Conservation (phyloP, 2,797 vertebrate genomes). For the Ambastaia sidthimunki region DNA sequence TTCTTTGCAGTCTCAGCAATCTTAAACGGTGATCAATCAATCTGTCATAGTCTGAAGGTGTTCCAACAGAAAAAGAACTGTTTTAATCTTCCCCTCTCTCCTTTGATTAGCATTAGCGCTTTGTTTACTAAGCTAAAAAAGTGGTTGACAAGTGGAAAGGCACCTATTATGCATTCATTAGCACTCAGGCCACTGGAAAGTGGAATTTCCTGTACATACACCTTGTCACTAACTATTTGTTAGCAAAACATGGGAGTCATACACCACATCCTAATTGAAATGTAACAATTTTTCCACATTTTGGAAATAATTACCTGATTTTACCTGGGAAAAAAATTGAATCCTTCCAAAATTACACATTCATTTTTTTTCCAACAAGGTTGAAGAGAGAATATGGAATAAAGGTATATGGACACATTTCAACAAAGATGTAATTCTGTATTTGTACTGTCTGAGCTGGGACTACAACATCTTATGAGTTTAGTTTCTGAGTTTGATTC, state of each 20-base stretch:
- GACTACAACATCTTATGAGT: background rate
- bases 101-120: slow-evolving; percentile 32
- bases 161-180: slow-evolving; percentile 55
- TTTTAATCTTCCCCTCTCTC: slow-evolving; percentile 39
- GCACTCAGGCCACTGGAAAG: slow-evolving; percentile 30
- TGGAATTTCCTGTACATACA: slow-evolving; percentile 48
- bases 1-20: slow-evolving; percentile 24
- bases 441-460: slow-evolving; percentile 1
- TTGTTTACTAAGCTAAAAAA: slow-evolving; percentile 35
- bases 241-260: slow-evolving; percentile 8
- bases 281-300: slow-evolving; percentile 18
- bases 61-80: slow-evolving; percentile 11
- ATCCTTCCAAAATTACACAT: background rate
- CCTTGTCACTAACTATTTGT: slow-evolving; percentile 30
- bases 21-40: slow-evolving; percentile 47
- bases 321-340: background rate
- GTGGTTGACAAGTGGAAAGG: slow-evolving; percentile 46
- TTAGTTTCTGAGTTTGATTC: background rate
- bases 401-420: background rate
- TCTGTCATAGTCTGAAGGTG: slow-evolving; percentile 18
- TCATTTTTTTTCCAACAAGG: background rate
- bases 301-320: background rate
- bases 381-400: background rate
- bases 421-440: background rate
- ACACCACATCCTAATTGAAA: slow-evolving; percentile 28